Evolutionary conservation across 37 sponge, comb jelly and placozoan species (phyloP).

Genomic region (Mnemiopsis leidyi): DNA sequence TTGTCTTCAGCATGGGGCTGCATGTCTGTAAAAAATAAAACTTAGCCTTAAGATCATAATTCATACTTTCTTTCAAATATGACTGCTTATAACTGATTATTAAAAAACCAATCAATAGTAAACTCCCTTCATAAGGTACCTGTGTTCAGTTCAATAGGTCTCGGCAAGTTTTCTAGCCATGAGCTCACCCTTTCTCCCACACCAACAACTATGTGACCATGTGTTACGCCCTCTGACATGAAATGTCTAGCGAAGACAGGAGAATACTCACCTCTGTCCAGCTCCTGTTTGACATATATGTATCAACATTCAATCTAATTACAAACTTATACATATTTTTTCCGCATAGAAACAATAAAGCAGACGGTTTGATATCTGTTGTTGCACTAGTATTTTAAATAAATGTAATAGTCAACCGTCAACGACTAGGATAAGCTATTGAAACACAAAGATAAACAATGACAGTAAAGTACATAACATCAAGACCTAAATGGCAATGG

Average conservation of each 20-base stretch:
- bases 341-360: too few relatives aligned
- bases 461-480: too few relatives aligned
- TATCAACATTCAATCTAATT: too few relatives aligned
- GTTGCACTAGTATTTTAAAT: too few relatives aligned
- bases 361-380: too few relatives aligned
- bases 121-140: neutral
- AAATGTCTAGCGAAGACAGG: constrained; percentile 47
- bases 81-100: too few relatives aligned
- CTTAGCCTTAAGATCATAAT: neutral
- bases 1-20: neutral
- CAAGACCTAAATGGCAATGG: too few relatives aligned
- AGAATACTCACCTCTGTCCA: constrained; percentile 23
- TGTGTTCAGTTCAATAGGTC: constrained; percentile 39
- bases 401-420: too few relatives aligned
- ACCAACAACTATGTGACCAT: constrained; percentile 43
- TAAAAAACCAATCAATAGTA: neutral
- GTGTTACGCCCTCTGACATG: constrained; percentile 30
- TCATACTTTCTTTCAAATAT: neutral
- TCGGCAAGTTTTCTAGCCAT: constrained; percentile 31
- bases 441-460: too few relatives aligned
- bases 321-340: too few relatives aligned
- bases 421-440: too few relatives aligned
- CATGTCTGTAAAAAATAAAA: neutral
- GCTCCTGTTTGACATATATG: constrained; percentile 9
- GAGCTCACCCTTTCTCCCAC: constrained; percentile 5